Evolutionary conservation across 2,888 invertebrate species (phyloP), one percentile per base, ranked within the genome.

Genomic region (Odiellus spinosus): DNA sequence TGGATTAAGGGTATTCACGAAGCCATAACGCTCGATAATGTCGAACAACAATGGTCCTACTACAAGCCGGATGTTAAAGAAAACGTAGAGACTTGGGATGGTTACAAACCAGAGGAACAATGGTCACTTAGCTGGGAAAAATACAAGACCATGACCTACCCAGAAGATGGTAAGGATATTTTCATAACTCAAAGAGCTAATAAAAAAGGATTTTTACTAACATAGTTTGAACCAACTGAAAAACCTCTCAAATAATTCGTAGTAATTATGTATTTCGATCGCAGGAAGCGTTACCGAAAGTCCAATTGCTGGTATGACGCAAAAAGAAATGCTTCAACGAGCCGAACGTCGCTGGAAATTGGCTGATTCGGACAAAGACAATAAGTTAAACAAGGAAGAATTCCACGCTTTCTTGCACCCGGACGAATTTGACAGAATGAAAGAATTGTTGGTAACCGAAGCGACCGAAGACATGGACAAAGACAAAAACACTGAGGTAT

Each of bases 381-480:
- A 51, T 11, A 44, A 48, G 12, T 41, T 59, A 3, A 52, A 50
- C 26, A 56, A 55, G 42, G 56, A 53, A 18, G 59, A 59, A 40
- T 59, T 57, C 42, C 46, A 51, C 14, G 53, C 53, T 36, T 57
- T 58, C 46, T 42, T 58, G 19, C 59, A 59, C 43, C 59, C 59
- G 1, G 59, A 59, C 40, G 57, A 59, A 45, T 56, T 55, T 19
- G 55, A 55, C 11, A 35, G 46, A 33, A 51, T 51, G 3, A 56
- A 49, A 15, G 56, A 56, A n/a, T 46, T 57, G 12, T 49, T 57
- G 2, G 56, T 57, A 8, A 46, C 67, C 62, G 72, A 72, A 62
- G 72, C 72, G 11, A 61, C 71, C 49, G 71, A 71, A 56, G 72
- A 73, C 56, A 71, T 72, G 56, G 72, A 72, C 57, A 68, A 67